phyloP scores from a whole-genome alignment of 2,797 vertebrate genomes.

The Parauchenoglanis ngamensis region DNA sequence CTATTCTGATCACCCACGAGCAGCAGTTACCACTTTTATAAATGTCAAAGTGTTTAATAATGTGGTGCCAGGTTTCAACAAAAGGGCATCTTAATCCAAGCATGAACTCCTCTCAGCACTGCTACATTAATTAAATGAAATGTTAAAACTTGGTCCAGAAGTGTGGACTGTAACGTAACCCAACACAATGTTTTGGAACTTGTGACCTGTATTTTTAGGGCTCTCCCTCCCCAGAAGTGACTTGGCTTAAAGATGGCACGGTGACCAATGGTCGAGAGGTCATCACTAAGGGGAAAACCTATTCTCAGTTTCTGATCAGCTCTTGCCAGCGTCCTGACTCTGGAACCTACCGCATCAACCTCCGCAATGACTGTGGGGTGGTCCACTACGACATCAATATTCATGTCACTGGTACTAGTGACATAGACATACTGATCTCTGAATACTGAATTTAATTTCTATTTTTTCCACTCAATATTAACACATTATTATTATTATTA shows the following conservation, averaged over 20 bases:
- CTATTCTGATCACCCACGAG: neutral
- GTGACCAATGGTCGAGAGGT: constrained; percentile 63
- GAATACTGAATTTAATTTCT: neutral
- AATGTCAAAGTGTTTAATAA: constrained; percentile 24
- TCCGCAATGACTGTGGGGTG: constrained; percentile 68
- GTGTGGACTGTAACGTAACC: neutral
- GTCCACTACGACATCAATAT: constrained; percentile 62
- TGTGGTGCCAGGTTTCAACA: neutral
- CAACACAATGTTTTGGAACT: neutral
- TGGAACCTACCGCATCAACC: constrained; percentile 61
- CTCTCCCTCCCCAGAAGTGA: constrained; percentile 63
- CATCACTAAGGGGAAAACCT: constrained; percentile 69
- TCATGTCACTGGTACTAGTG: constrained; percentile 63
- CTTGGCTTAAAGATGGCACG: constrained; percentile 69
- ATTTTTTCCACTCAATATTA: neutral
- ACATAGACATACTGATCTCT: neutral
- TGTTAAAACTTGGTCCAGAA: constrained; percentile 4
- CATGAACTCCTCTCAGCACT: constrained; percentile 5
- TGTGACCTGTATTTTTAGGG: constrained; percentile 57
- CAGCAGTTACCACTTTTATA: neutral
- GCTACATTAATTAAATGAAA: neutral
- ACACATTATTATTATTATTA: neutral
- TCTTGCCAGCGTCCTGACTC: constrained; percentile 66
- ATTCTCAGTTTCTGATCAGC: constrained; percentile 71
- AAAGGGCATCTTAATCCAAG: constrained; percentile 11